Evolutionary conservation across 1,140 invertebrate genomes (phyloP).

Genomic region (Camponotus pennsylvanicus): DNA sequence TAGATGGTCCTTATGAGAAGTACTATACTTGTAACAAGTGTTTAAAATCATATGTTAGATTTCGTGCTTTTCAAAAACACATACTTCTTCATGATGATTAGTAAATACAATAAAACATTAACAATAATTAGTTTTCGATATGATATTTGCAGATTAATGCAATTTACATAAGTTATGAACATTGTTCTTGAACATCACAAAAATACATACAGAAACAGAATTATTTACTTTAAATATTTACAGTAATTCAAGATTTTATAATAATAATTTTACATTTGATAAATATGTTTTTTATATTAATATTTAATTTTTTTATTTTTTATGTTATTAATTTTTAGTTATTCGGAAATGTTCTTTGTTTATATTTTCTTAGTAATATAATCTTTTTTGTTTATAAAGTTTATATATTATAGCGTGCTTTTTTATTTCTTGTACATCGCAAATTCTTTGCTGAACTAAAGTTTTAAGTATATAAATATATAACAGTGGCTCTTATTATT

Average conservation of each 20-base stretch:
- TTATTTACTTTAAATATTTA: neutral
- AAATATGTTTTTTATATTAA: neutral
- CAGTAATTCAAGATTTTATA: neutral
- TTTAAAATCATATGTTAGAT: slow-evolving; percentile 61
- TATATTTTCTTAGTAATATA: slow-evolving; percentile 2
- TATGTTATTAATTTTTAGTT: slow-evolving; percentile 4
- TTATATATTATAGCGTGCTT: neutral
- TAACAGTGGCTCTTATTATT: neutral
- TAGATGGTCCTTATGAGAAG: neutral
- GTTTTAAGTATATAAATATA: neutral
- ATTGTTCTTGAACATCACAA: neutral
- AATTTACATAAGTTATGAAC: neutral
- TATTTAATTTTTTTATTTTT: slow-evolving; percentile 19
- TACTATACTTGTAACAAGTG: slow-evolving; percentile 57
- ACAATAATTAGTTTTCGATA: neutral
- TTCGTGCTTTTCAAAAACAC: slow-evolving; percentile 64
- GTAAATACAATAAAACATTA: slow-evolving; percentile 13
- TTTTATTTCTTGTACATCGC: neutral
- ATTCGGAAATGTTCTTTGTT: slow-evolving; percentile 23
- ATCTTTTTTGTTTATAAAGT: slow-evolving; percentile 6
- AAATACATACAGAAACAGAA: neutral
- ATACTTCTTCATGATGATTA: slow-evolving; percentile 34
- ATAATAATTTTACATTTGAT: slow-evolving; percentile 43
- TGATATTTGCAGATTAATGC: neutral
- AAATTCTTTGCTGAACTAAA: neutral